phyloP scores from a whole-genome alignment of 2,113 vertebrate species.

The Lepus timidus region DNA sequence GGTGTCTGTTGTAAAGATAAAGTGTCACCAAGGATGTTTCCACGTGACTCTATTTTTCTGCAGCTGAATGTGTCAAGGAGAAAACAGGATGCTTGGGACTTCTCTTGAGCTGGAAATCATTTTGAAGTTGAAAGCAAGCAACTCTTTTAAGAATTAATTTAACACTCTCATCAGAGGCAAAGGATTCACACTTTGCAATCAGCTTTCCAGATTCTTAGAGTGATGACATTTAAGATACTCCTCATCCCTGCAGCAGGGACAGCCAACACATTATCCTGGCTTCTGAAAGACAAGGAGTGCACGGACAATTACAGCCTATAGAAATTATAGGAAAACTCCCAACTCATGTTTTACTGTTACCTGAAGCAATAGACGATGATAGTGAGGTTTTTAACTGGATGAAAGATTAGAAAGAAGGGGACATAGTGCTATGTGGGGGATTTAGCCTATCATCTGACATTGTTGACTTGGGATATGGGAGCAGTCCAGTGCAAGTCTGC shows the following conservation, averaged over 20 bases:
- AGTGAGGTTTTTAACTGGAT: constrained; percentile 10
- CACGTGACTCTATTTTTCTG: not conserved
- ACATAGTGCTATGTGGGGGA: not conserved
- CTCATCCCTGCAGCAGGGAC: not conserved
- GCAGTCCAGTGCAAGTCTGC: not conserved
- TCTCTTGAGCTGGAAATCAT: constrained; percentile 46
- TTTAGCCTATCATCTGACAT: not conserved
- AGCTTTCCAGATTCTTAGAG: not conserved
- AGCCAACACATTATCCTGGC: not conserved
- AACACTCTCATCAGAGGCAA: not conserved
- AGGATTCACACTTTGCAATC: constrained; percentile 60
- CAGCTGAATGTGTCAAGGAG: not conserved
- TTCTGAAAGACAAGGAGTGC: constrained; percentile 15
- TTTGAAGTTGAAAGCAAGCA: constrained; percentile 62
- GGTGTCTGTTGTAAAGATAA: not conserved
- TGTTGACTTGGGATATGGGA: not conserved
- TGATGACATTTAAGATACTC: not conserved
- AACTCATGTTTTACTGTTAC: not conserved
- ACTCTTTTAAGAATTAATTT: constrained; percentile 44
- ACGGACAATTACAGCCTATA: not conserved
- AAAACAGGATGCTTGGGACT: constrained; percentile 20
- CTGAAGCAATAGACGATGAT: constrained; percentile 2
- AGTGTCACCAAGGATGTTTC: not conserved
- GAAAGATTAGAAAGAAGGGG: not conserved
- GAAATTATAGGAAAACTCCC: not conserved